Percentiles rank a stretch among this genome's conserved stretches.
phyloP scores from a whole-genome alignment of 2,113 vertebrate species.

The Bubo bubo region DNA sequence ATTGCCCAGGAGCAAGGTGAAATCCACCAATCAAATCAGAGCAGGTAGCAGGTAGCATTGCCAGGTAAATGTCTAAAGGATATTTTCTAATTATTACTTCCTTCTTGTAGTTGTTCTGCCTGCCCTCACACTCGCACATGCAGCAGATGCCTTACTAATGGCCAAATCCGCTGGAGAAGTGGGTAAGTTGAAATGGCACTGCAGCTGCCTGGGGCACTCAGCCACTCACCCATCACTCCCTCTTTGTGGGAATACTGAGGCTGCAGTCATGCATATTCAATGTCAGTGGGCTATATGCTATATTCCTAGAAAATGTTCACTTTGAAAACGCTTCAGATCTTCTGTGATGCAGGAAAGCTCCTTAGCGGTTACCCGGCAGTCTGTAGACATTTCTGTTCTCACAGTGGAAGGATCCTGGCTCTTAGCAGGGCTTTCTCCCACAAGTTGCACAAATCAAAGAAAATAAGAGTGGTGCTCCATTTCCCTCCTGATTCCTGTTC shows the following conservation, averaged over 20 bases:
- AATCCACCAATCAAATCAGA: background rate
- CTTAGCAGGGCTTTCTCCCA: background rate
- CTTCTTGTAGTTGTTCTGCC: background rate
- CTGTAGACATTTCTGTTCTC: background rate
- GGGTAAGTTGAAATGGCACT: background rate
- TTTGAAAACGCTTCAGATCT: background rate
- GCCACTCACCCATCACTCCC: background rate
- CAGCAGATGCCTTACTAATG: background rate
- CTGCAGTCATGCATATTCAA: background rate
- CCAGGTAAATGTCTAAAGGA: background rate
- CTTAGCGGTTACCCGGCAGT: fast-evolving
- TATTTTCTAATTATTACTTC: background rate
- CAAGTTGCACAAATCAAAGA: background rate
- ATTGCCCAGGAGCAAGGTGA: background rate
- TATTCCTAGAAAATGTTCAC: background rate
- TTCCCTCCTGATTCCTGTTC: background rate
- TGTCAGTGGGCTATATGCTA: background rate
- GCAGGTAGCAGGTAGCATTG: background rate
- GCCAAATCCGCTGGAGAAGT: background rate
- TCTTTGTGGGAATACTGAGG: background rate
- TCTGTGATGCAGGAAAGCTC: background rate
- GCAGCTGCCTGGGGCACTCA: background rate
- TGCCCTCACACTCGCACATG: background rate
- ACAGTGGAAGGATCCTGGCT: background rate
- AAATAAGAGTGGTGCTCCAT: background rate